Evolutionary conservation across 2,888 invertebrate species (phyloP), one percentile per base, ranked within the genome.

Genomic region (Acronicta leporina): DNA sequence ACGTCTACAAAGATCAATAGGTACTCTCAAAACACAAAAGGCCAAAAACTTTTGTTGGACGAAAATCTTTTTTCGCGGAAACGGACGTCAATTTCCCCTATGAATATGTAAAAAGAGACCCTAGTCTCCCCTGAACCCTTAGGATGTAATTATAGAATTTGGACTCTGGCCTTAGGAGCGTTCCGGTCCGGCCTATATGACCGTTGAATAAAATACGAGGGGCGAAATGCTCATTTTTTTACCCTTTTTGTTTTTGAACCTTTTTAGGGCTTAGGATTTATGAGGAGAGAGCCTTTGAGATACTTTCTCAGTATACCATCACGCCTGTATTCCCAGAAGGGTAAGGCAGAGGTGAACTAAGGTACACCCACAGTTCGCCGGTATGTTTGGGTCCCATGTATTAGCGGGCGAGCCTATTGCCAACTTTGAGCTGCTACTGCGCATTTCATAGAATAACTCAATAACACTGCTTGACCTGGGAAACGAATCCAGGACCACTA

Each of bases 51-150:
- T 66, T 73, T 69, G 73, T 69, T 42, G 68, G 53, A 43, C 45
- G 73, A 68, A 48, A 61, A 68, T 56, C 77, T 74, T 72, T 45
- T 63, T 38, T 27, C 55, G 35, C 48, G 50, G 63, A 54, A 76
- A 71, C 78, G 75, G 75, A 76, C 77, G 78, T 76, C 78, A 75
- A 76, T 76, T 77, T 76, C 75, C 78, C 56, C 68, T 71, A 76
- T 76, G 75, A 76, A 76, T 76, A 76, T 77, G 75, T 77, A 75
- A 76, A 76, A 49, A 64, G 78, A 68, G 61, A 47, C 43, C 49
- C 64, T 35, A 55, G 60, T 44, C 53, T 57, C 43, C 50, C 50
- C 40, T 30, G 62, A 42, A 62, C 77, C 76, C 59, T 75, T 75
- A 78, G 79, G 70, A 75, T 75, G 64, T 77, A 77, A 77, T 77